Conservation (phyloP, 2,888 invertebrate genomes). For the Stratiomys singularior region DNA sequence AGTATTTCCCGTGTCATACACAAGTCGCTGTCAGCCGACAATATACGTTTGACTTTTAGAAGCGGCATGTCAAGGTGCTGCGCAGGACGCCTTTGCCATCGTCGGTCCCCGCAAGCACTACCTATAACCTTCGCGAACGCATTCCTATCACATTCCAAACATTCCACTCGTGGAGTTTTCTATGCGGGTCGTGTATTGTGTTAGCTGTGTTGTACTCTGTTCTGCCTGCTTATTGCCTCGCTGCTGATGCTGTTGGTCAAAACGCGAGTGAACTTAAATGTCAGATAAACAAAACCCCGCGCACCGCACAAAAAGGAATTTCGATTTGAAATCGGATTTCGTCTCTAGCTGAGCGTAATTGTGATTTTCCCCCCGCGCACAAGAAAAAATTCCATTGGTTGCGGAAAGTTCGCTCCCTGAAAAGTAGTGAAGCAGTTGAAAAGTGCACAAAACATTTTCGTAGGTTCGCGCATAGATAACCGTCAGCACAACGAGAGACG, state of each 20-base stretch:
- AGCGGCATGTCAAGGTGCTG: neutral
- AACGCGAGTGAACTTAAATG: constrained; percentile 49
- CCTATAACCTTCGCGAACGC: constrained; percentile 4
- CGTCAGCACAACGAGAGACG: neutral
- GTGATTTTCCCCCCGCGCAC: neutral
- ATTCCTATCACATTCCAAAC: constrained; percentile 47
- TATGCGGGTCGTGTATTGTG: neutral
- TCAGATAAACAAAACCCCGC: constrained; percentile 50
- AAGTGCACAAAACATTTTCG: neutral
- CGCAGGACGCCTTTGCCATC: neutral
- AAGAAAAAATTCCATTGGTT: neutral
- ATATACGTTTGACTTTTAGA: neutral
- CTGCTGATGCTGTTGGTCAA: neutral
- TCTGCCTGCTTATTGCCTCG: neutral
- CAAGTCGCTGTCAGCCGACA: too few relatives aligned
- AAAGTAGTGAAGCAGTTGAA: neutral
- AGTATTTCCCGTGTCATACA: too few relatives aligned
- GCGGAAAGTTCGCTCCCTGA: neutral
- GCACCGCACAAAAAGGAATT: constrained; percentile 35
- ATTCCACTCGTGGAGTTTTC: constrained; percentile 46
- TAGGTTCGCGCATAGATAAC: neutral
- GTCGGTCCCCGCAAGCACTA: neutral
- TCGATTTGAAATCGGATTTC: neutral
- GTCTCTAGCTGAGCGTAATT: neutral
- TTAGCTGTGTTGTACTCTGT: neutral